Conservation (phyloP, 2,113 vertebrate genomes). For the Odontophorus gujanensis region DNA sequence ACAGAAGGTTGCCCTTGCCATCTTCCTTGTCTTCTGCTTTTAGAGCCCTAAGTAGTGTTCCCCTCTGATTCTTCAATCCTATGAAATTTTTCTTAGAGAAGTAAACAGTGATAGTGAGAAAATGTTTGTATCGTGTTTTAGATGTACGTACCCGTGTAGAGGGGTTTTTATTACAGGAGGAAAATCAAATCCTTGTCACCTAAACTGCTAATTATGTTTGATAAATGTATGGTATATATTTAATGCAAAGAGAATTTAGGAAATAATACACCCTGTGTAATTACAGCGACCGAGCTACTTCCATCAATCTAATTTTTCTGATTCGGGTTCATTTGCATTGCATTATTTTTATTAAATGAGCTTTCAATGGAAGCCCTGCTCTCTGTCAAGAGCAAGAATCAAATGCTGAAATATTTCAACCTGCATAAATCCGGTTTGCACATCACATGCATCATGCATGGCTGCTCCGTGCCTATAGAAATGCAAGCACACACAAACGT, state of each 20-base stretch:
- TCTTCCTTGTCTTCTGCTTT: constrained; percentile 35
- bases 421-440: background rate
- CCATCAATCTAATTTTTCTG: constrained; percentile 83
- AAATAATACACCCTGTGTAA: constrained; percentile 85
- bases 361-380: constrained; percentile 65
- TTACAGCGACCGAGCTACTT: constrained; percentile 78
- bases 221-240: constrained; percentile 84
- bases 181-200: constrained; percentile 87
- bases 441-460: background rate
- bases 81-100: constrained; percentile 52
- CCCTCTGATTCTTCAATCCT: background rate
- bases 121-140: constrained; percentile 57
- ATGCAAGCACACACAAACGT: background rate
- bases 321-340: constrained; percentile 80
- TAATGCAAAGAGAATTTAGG: constrained; percentile 83
- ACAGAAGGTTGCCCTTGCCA: constrained; percentile 57
- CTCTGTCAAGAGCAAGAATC: constrained; percentile 52
- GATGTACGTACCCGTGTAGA: constrained; percentile 63
- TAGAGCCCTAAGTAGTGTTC: constrained; percentile 20
- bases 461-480: background rate
- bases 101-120: constrained; percentile 64
- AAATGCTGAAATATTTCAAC: background rate
- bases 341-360: constrained; percentile 83
- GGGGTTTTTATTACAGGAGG: constrained; percentile 78
- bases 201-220: constrained; percentile 87